Percentiles rank a stretch among this genome's conserved stretches.
phyloP scores from a whole-genome alignment of 2,797 vertebrate genomes.

The Sebastes oblongus region DNA sequence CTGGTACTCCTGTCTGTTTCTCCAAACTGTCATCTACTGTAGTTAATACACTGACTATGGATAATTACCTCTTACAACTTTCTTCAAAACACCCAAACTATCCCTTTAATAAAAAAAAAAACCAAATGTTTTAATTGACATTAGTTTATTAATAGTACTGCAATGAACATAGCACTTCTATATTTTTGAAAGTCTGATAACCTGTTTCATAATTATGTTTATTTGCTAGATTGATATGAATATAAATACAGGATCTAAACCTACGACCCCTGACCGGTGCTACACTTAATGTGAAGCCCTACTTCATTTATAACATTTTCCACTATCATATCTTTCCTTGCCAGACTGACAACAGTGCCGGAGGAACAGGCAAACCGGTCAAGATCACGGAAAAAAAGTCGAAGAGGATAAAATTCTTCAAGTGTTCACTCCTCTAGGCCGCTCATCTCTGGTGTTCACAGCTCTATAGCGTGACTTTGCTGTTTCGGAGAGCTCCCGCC shows the following conservation, averaged over 20 bases:
- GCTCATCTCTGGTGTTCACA: neutral
- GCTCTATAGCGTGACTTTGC: conserved; percentile 35
- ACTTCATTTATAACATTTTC: neutral
- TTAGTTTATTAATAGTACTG: neutral
- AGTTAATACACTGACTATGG: no score
- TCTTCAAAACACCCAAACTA: no score
- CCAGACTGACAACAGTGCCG: conserved; percentile 90
- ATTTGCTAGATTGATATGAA: neutral
- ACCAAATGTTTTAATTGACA: neutral
- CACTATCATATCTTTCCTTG: conserved; percentile 32
- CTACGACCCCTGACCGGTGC: neutral
- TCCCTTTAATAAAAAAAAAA: neutral
- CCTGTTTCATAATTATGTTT: neutral
- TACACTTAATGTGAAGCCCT: neutral
- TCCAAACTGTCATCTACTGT: no score
- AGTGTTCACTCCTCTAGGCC: conserved; percentile 91
- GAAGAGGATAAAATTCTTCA: conserved; percentile 96
- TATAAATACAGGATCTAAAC: neutral
- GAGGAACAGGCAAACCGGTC: conserved; percentile 89
- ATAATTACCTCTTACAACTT: no score
- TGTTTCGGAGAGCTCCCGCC: conserved; percentile 37
- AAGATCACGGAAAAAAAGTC: conserved; percentile 97
- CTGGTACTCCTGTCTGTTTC: no score
- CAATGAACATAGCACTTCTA: neutral
- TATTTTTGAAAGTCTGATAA: neutral